Percentiles rank a stretch among this genome's conserved stretches.
These are phyloP conservation scores for Cataglyphis livida DNA, from an alignment of 2,888 invertebrate genomes.

Conservation along the genomic window DNA sequence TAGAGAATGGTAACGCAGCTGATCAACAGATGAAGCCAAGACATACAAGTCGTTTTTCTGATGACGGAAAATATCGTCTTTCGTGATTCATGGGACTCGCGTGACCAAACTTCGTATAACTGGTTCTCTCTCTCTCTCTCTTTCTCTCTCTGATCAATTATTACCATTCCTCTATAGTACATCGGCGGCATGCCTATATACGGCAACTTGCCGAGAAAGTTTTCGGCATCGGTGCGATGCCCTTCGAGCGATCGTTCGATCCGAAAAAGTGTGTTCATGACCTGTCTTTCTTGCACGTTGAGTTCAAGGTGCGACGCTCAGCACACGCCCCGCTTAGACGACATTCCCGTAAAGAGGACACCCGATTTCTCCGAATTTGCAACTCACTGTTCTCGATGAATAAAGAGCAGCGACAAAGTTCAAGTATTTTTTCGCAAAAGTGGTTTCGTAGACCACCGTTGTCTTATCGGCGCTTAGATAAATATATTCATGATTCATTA, in stretches of 20 bases:
- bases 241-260: conserved; percentile 20
- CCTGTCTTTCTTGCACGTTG: conserved; percentile 28
- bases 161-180: conserved; percentile 50
- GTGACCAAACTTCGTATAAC: conserved; percentile 57
- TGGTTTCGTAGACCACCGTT: not conserved
- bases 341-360: not conserved
- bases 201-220: conserved; percentile 51
- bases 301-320: conserved; percentile 16
- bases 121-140: conserved; percentile 52
- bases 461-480: conserved; percentile 3
- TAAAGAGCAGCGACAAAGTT: not conserved
- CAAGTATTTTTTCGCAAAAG: not conserved
- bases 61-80: conserved; percentile 16
- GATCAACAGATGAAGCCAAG: not conserved
- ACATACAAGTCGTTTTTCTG: not conserved
- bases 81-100: conserved; percentile 62
- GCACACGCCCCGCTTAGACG: not conserved
- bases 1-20: not conserved
- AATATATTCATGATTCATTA: not conserved
- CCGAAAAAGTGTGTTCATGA: conserved; percentile 42
- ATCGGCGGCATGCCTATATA: conserved; percentile 51
- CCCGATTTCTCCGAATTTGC: conserved; percentile 9
- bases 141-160: conserved; percentile 35
- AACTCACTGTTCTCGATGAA: not conserved
- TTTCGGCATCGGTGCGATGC: conserved; percentile 9